Conservation (phyloP, 2,113 vertebrate genomes). For the Aepyceros melampus region DNA sequence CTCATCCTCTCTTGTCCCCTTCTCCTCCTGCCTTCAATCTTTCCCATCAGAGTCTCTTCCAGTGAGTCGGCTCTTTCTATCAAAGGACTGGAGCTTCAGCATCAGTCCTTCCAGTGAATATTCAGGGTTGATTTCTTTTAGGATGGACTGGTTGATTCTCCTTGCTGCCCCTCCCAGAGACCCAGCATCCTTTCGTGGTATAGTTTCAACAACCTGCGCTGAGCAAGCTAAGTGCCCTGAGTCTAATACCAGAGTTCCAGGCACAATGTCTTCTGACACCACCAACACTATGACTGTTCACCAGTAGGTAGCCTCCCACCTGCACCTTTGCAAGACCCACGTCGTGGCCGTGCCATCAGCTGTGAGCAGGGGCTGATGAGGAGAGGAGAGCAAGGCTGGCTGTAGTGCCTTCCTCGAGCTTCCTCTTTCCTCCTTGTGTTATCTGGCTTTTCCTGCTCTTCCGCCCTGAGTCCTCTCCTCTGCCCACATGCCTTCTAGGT, state of each 20-base stretch:
- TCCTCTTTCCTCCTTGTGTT: too few relatives aligned
- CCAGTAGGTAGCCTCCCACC: accelerated
- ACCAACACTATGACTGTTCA: accelerated
- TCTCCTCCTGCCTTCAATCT: background rate
- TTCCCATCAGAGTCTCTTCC: background rate
- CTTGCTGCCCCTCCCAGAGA: background rate
- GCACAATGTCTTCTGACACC: background rate
- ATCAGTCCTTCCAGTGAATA: background rate
- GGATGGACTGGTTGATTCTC: background rate
- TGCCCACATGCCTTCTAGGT: accelerated
- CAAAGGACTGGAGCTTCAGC: background rate
- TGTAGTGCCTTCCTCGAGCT: accelerated
- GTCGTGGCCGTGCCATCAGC: accelerated
- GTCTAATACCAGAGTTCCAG: background rate
- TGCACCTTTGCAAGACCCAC: background rate
- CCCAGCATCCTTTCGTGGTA: background rate
- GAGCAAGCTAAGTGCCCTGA: background rate
- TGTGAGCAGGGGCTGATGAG: accelerated
- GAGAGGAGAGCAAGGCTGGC: background rate
- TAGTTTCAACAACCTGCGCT: background rate
- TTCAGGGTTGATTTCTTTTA: background rate
- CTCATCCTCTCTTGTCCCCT: background rate
- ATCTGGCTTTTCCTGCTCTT: background rate
- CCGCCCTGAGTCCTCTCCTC: background rate
- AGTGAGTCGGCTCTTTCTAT: background rate